Evolutionary conservation across 2,888 invertebrate genomes (phyloP).

Genomic region (Tenthredo distinguenda): DNA sequence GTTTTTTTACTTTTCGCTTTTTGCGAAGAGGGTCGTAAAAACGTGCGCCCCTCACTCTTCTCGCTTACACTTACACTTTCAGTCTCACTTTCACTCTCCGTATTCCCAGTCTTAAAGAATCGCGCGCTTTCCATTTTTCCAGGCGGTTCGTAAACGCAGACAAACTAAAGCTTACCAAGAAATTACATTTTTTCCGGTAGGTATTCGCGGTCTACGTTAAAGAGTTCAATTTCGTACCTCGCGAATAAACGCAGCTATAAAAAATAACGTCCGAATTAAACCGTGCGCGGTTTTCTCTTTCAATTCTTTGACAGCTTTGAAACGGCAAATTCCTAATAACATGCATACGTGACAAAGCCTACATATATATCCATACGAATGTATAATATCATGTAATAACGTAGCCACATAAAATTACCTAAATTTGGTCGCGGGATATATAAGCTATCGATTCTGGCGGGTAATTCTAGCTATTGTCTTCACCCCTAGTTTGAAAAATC

Average conservation of each 20-base stretch:
- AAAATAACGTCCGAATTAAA: constrained; percentile 39
- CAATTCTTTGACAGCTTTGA: not conserved
- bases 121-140: constrained; percentile 31
- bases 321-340: not conserved
- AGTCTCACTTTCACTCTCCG: constrained; percentile 38
- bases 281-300: not conserved
- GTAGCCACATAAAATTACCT: not conserved
- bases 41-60: constrained; percentile 26
- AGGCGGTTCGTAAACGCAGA: constrained; percentile 38
- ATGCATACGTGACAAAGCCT: not conserved
- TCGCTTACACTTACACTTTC: constrained; percentile 27
- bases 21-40: constrained; percentile 41
- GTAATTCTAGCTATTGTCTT: not conserved
- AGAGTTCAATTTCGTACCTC: constrained; percentile 39
- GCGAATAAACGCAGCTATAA: constrained; percentile 31
- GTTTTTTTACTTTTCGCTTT: constrained; percentile 37
- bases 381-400: not conserved
- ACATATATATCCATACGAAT: not conserved
- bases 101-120: constrained; percentile 32
- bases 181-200: constrained; percentile 44
- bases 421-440: not conserved
- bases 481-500: not conserved
- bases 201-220: constrained; percentile 40
- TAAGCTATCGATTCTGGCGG: not conserved
- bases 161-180: constrained; percentile 36